Base-by-base conservation (phyloP, 2,797 vertebrate species). In the Labroides dimidiatus region DNA sequence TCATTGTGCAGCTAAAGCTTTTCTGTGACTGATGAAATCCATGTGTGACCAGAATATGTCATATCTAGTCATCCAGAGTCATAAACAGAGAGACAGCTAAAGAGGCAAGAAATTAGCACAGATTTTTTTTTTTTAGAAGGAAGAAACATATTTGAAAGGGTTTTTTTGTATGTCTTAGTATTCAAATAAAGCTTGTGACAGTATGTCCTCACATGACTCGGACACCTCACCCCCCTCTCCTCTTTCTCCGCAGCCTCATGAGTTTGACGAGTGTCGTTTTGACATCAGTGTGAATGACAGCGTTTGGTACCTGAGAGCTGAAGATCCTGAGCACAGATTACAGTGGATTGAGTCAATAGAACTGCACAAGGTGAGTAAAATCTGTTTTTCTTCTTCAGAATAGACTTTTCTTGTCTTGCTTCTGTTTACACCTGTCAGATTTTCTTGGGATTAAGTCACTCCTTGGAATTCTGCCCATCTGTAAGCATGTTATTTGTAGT, bases 251-350 rank as follows among this genome's bases (percentile, higher is more conserved):
- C 89, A 99, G 98, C 98, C 98, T 60, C 98, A 99, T 78, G 97
- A 99, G 88, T 99, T 99, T 90, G 98, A 99, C 9, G 97, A 98
- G 91, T 99, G 98, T 89, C 96, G 98, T 78, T 96, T 99, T 92
- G 98, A 99, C 90, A 96, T 99, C 90, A 98, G 97, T 1, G 96
- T 99, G 64, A 99, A 99, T 33, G 97, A 99, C 79, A 99, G 96
- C 5, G 95, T 99, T 76, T 99, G 97, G 97, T 99, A 99, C 86
- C 94, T 99, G 71, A 92, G 98, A 72, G 97, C 98, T 39, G 96
- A 99, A 77, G 96, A 99, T 83, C 95, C 96, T 1, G 95, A 97
- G 70, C 97, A 99, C 75, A 95, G 97, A 79, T 96, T 95, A 1
- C 96, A 96, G 58, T 99, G 98, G 98, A 95, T 99, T 66, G 97